These are phyloP conservation scores for Syngnathus rostellatus DNA, from an alignment of 2,797 vertebrate genomes.

Conservation along the genomic window DNA sequence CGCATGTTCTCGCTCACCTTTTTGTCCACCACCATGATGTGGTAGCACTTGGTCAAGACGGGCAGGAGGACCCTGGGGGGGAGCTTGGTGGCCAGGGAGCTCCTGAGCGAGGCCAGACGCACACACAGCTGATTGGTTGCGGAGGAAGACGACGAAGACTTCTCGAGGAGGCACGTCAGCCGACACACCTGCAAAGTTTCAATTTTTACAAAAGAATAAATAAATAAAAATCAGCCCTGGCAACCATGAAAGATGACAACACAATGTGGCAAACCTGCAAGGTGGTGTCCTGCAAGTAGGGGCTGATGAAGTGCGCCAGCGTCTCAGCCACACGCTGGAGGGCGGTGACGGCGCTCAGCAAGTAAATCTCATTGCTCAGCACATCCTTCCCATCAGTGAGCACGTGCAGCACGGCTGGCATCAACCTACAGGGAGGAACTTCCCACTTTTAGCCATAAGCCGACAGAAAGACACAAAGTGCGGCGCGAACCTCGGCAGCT, in stretches of 20 bases:
- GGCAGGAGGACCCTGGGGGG: constrained; percentile 84
- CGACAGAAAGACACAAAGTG: too few relatives aligned
- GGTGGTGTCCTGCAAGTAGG: constrained; percentile 75
- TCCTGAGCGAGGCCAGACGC: constrained; percentile 72
- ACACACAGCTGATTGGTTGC: constrained; percentile 60
- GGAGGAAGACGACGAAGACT: constrained; percentile 57
- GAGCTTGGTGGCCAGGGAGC: constrained; percentile 76
- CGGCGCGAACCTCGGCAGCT: constrained; percentile 76
- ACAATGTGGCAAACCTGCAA: constrained; percentile 23
- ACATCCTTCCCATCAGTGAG: constrained; percentile 73
- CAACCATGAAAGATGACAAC: too few relatives aligned
- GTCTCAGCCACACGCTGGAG: constrained; percentile 82
- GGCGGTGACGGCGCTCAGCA: constrained; percentile 84
- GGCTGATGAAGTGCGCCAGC: constrained; percentile 87
- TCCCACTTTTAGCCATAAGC: too few relatives aligned
- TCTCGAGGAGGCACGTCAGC: constrained; percentile 67
- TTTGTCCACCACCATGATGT: constrained; percentile 56
- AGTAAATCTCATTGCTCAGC: constrained; percentile 76
- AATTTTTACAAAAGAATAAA: not conserved
- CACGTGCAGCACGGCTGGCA: constrained; percentile 76
- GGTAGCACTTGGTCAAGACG: constrained; percentile 73
- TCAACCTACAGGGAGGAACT: constrained; percentile 61
- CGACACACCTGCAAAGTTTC: constrained; percentile 69
- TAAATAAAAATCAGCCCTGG: not conserved
- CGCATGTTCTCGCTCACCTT: constrained; percentile 64